These are phyloP conservation scores for Gymnothorax reevesii DNA, from an alignment of 2,797 vertebrate species.

Conservation along the genomic window DNA sequence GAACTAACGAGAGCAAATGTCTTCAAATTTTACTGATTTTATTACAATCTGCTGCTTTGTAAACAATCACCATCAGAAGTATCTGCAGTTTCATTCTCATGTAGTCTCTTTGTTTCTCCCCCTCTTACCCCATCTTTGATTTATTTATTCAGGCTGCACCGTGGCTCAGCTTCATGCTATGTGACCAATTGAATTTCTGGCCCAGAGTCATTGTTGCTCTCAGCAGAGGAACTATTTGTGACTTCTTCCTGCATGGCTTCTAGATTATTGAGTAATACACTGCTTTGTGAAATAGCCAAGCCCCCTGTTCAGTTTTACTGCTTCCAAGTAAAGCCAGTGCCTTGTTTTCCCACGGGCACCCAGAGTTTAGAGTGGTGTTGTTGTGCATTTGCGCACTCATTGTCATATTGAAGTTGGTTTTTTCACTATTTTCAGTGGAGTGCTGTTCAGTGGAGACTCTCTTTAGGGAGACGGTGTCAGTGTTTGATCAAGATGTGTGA, in stretches of 20 bases:
- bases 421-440: background rate
- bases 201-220: background rate
- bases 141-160: background rate
- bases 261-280: background rate
- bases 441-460: no score
- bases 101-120: background rate
- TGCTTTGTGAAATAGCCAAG: background rate
- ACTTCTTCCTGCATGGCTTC: background rate
- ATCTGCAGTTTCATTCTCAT: background rate
- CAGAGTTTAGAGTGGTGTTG: background rate
- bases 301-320: background rate
- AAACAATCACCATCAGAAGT: background rate
- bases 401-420: background rate
- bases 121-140: background rate
- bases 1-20: background rate
- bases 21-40: background rate
- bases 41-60: background rate
- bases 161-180: background rate
- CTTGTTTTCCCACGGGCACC: background rate
- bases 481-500: no score
- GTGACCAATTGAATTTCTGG: background rate
- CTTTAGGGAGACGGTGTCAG: no score
- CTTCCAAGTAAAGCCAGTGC: background rate
- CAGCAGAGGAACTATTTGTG: background rate
- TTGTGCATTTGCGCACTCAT: background rate